Conservation (phyloP, 2,888 invertebrate genomes). For the Drosophila buzzatii region DNA sequence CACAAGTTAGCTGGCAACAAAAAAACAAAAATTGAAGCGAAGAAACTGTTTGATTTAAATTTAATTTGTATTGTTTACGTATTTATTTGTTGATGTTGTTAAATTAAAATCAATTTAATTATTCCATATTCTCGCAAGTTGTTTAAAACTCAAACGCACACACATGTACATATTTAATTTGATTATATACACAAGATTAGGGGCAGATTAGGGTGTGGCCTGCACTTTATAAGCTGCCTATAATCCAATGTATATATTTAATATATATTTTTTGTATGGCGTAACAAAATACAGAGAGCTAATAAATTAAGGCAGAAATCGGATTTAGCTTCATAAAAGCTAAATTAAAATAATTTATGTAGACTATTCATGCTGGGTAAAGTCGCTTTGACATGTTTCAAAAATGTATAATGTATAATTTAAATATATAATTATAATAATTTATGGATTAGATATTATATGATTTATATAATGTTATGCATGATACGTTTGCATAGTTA, state of each 20-base stretch:
- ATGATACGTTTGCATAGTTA: background rate
- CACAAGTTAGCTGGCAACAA: conserved; percentile 8
- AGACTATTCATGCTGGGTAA: conserved; percentile 4
- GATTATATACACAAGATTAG: conserved; percentile 22
- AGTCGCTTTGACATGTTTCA: background rate
- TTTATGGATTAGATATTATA: conserved; percentile 8
- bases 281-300: conserved; percentile 18
- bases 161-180: background rate
- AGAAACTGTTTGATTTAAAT: conserved; percentile 49
- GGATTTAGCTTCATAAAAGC: conserved; percentile 8
- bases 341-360: conserved; percentile 4
- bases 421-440: background rate
- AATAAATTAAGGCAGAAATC: conserved; percentile 36
- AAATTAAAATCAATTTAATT: conserved; percentile 69
- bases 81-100: conserved; percentile 50
- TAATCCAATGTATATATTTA: conserved; percentile 27
- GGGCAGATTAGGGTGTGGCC: conserved; percentile 24
- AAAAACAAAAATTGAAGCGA: conserved; percentile 2
- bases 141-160: conserved; percentile 9
- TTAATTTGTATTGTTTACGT: conserved; percentile 33
- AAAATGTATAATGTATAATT: background rate
- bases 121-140: conserved; percentile 24
- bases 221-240: conserved; percentile 23
- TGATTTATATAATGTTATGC: conserved; percentile 5
- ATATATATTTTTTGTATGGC: conserved; percentile 9